Percentiles rank a stretch among this genome's conserved stretches.
phyloP scores from a whole-genome alignment of 2,888 invertebrate species.

The Nysson spinosus region DNA sequence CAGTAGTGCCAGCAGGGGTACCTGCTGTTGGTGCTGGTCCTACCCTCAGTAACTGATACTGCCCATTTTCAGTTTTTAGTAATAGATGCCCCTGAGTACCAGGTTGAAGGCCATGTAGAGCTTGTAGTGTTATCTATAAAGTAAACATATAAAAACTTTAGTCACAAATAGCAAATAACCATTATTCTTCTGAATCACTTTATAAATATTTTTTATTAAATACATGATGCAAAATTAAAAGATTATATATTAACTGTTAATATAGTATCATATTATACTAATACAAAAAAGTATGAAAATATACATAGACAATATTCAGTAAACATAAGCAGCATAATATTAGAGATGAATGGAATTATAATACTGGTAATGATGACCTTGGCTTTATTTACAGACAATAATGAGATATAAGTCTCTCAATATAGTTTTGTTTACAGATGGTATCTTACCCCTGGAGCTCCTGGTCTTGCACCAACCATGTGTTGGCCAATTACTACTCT shows the following conservation, averaged over 20 bases:
- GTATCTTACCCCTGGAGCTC: slow-evolving; percentile 86
- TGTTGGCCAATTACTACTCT: slow-evolving; percentile 92
- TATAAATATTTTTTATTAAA: background rate
- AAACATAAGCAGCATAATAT: too few relatives aligned
- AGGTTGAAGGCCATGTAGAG: slow-evolving; percentile 90
- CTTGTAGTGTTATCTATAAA: slow-evolving; percentile 91
- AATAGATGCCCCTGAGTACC: slow-evolving; percentile 91
- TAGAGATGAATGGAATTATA: background rate
- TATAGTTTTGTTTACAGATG: slow-evolving; percentile 16
- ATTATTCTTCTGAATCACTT: too few relatives aligned
- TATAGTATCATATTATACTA: background rate
- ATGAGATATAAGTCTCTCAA: background rate
- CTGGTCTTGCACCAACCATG: slow-evolving; percentile 89
- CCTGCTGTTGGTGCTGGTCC: slow-evolving; percentile 86
- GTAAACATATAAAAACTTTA: background rate
- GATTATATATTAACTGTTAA: too few relatives aligned
- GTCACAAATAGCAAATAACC: background rate
- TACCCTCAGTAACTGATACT: slow-evolving; percentile 94
- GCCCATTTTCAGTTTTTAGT: slow-evolving; percentile 97
- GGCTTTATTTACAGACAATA: background rate
- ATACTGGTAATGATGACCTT: background rate
- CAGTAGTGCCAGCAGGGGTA: slow-evolving; percentile 76
- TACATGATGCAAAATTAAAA: too few relatives aligned
- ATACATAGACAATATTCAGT: background rate
- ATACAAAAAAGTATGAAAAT: background rate